Evolutionary conservation across 2,797 vertebrate genomes (phyloP), one percentile per base, ranked within the genome.

Genomic region (Lerista edwardsae): DNA sequence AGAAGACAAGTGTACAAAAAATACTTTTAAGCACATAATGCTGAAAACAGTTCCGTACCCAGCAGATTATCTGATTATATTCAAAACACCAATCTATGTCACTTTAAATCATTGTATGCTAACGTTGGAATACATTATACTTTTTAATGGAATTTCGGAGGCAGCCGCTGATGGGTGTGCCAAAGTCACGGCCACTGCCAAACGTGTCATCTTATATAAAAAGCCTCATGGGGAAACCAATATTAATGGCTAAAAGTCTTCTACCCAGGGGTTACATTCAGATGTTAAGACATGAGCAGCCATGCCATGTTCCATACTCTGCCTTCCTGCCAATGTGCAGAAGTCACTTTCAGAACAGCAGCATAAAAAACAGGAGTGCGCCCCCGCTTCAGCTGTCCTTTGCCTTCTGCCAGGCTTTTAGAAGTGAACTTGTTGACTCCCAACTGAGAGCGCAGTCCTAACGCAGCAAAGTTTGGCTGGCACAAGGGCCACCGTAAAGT

Each of bases 161-260:
- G 83, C 80, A 85, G 87, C 91, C 89, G 91, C 15, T 76, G 80
- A 86, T 85, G 88, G 86, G 82, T 88, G 75, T 77, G 86, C 85
- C 91, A 83, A 90, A 80, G 91, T 25, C 88, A 44, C 27, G 67
- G 67, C 77, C 64, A 89, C 89, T 92, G 89, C 90, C 94, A 92
- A 80, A 91, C 79, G 88, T 94, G 94, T 93, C 94, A 90, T 89
- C 83, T 93, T 84, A 57, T 88, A 88, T 86, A 89, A 91, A n/a
- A 81, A 29, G 61, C 90, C 92, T 87, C 12, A n/a, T 85, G 84
- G 89, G 85, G 88, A 91, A 92, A 83, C 86, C 62, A 76, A 0
- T 80, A 87, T 85, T 91, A 93, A 88, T 51, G 85, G 79, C 23
- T 82, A 19, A 59, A 83, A 83, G 44, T 88, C 72, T 88, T 83